These are phyloP conservation scores for Mythimna albipuncta DNA, from an alignment of 2,888 invertebrate genomes.

Conservation along the genomic window DNA sequence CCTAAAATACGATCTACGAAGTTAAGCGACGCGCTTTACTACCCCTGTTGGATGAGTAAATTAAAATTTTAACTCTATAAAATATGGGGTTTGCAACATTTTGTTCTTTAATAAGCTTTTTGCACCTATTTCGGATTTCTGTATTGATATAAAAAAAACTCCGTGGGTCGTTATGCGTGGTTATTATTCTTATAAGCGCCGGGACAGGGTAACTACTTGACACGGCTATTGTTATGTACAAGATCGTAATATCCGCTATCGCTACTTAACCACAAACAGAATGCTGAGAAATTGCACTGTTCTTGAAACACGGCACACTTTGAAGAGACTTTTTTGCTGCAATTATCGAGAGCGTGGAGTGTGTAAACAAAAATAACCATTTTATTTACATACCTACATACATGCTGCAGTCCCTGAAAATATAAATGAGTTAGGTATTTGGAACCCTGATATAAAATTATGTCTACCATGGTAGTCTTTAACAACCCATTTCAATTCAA, in stretches of 20 bases:
- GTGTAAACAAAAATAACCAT: neutral
- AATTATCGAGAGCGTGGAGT: neutral
- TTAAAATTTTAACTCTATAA: constrained; percentile 27
- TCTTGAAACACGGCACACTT: constrained; percentile 13
- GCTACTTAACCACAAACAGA: constrained; percentile 28
- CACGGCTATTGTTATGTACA: constrained; percentile 32
- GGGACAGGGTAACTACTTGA: constrained; percentile 31
- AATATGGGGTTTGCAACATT: constrained; percentile 3
- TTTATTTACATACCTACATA: neutral
- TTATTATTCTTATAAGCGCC: constrained; percentile 20
- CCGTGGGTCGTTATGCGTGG: neutral
- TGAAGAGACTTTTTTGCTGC: neutral
- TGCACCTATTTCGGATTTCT: constrained; percentile 6
- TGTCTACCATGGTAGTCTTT: neutral
- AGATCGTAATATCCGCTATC: constrained; percentile 29
- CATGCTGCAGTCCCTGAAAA: neutral
- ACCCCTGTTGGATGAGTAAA: constrained; percentile 28
- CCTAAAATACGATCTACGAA: constrained; percentile 46
- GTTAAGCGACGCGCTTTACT: constrained; percentile 44
- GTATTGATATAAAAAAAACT: constrained; percentile 14
- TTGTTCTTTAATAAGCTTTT: constrained; percentile 13
- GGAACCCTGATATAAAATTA: no score
- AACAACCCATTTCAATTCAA: no score
- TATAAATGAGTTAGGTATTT: neutral
- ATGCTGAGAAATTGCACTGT: constrained; percentile 9